A percentile compares a stretch with the other conserved stretches of the same genome.
These are phyloP conservation scores for Lithophane socia DNA, from an alignment of 2,888 invertebrate genomes.

Conservation along the genomic window DNA sequence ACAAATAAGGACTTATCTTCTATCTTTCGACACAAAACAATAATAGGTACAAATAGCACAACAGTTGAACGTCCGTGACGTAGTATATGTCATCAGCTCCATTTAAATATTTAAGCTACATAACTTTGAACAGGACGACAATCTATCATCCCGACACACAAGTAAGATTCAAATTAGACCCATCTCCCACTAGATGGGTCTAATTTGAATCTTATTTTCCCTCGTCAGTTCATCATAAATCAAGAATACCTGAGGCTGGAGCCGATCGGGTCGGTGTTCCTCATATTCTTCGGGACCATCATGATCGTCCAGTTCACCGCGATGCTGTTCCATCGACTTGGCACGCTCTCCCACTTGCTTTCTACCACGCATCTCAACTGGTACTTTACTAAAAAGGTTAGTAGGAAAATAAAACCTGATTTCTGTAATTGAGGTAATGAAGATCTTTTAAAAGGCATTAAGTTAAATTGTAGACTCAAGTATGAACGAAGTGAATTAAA, in stretches of 20 bases:
- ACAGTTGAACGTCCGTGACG: too few species aligned
- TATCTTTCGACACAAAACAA: neutral
- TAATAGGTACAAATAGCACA: too few species aligned
- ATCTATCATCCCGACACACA: neutral
- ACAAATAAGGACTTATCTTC: neutral
- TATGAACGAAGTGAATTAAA: neutral
- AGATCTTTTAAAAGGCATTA: neutral
- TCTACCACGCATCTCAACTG: slow-evolving; percentile 97
- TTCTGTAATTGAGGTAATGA: neutral
- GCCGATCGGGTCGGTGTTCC: slow-evolving; percentile 98
- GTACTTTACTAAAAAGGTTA: slow-evolving; percentile 94
- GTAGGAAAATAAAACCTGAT: slow-evolving; percentile 33
- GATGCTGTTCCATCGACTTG: slow-evolving; percentile 99
- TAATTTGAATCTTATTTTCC: slow-evolving; percentile 8
- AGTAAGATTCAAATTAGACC: too few species aligned
- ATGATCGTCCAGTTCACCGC: slow-evolving; percentile 98
- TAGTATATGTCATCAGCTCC: neutral
- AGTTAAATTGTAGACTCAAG: neutral
- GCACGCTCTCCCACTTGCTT: slow-evolving; percentile 98
- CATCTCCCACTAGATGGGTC: neutral
- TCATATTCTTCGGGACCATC: slow-evolving; percentile 98
- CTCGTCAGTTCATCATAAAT: slow-evolving; percentile 93
- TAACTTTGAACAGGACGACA: neutral
- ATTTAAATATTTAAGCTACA: neutral
- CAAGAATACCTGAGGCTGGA: slow-evolving; percentile 97